Conservation (phyloP, 1,140 invertebrate genomes). For the Bombus waltoni region DNA sequence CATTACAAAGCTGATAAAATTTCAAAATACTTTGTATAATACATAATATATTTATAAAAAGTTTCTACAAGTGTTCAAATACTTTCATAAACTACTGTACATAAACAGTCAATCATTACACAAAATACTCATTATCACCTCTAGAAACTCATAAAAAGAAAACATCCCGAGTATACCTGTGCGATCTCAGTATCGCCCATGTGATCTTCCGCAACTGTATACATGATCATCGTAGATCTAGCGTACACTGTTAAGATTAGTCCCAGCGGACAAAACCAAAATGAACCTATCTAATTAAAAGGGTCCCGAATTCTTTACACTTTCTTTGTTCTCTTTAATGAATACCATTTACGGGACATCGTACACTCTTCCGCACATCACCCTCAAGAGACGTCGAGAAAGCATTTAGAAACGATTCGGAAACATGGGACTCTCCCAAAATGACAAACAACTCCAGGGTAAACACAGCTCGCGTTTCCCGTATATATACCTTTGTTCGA, state of each 20-base stretch:
- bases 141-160: not conserved
- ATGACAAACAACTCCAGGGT: slow-evolving; percentile 22
- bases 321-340: not conserved
- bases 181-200: slow-evolving; percentile 81
- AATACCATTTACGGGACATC: slow-evolving; percentile 51
- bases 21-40: not conserved
- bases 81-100: not conserved
- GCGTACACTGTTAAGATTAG: slow-evolving; percentile 8
- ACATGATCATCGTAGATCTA: slow-evolving; percentile 78
- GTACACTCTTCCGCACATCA: slow-evolving; percentile 40
- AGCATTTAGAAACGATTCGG: slow-evolving; percentile 44
- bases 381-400: not conserved
- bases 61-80: not conserved
- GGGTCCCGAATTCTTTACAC: slow-evolving; percentile 18
- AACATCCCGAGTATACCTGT: slow-evolving; percentile 73
- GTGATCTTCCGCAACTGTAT: slow-evolving; percentile 80
- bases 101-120: not conserved
- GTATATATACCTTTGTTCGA: not conserved
- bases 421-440: not conserved
- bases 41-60: not conserved
- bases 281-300: slow-evolving; percentile 4
- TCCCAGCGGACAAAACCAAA: not conserved
- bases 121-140: not conserved
- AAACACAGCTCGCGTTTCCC: slow-evolving; percentile 10
- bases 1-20: not conserved